Evolutionary conservation across 2,113 vertebrate species (phyloP), one percentile per base, ranked within the genome.

Genomic region (Lepus americanus): DNA sequence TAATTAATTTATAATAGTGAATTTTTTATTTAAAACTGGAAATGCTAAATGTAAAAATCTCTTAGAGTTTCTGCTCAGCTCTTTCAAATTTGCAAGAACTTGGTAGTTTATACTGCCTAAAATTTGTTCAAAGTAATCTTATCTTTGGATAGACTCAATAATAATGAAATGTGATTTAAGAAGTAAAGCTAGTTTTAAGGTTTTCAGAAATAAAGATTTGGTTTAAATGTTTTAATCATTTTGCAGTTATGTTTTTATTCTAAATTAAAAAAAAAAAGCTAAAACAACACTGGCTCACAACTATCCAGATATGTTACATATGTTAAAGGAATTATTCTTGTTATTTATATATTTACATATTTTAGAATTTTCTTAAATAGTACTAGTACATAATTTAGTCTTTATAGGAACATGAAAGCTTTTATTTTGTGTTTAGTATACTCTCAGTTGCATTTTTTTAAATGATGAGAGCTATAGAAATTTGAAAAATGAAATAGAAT

Each of bases 1-100:
- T 90, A 88, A 92, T 93, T 87, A 66, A 76, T 87, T 89, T 84
- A 11, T 89, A 90, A 89, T 87, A 67, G n/a, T 94, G 25, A 95
- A 59, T 25, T 91, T 96, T 87, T 76, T 73, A 72, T 93, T 72
- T 92, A 79, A 85, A 95, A 63, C n/a, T 94, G 12, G 16, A 90
- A 95, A 55, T 77, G 33, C 20, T 89, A 72, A 86, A 72, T 77
- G 16, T 39, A 86, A 89, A 87, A 27, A 82, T 94, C 64, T 70
- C 64, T 95, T 86, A 59, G 29, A 93, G 25, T 95, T 92, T 82
- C 63, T 84, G 39, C 14, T 51, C 94, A 95, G 17, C 22, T 80
- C 87, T 96, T 96, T 92, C n/a, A 55, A 94, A 87, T 87, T 23
- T 81, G 13, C 19, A 39, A 94, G 36, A 83, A 96, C 74, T 84